A percentile compares a stretch with the other conserved stretches of the same genome.
Evolutionary conservation across 2,797 vertebrate species (phyloP).

Genomic region (Coluber constrictor): DNA sequence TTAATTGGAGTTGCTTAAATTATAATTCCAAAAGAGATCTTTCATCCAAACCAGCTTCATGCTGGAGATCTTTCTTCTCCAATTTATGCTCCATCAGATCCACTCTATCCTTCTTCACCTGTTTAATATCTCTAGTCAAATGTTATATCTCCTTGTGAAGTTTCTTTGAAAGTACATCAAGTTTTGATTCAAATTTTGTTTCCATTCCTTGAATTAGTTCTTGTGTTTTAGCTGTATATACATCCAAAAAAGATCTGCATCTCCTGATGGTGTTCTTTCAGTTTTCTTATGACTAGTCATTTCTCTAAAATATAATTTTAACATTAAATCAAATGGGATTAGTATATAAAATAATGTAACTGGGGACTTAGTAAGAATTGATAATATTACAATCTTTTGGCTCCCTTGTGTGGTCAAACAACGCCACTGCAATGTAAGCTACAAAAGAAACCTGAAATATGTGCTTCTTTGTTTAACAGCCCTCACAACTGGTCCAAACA

Average conservation of each 20-base stretch:
- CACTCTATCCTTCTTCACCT: background rate
- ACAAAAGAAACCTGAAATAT: background rate
- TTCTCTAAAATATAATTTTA: background rate
- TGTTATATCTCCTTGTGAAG: background rate
- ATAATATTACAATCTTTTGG: background rate
- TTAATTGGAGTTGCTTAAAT: background rate
- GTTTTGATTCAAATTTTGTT: background rate
- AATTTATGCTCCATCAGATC: background rate
- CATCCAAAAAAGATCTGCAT: background rate
- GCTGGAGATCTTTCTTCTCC: background rate
- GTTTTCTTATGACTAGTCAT: background rate
- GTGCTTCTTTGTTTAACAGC: background rate
- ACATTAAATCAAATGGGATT: background rate
- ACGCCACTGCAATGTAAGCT: background rate
- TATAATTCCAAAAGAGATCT: background rate
- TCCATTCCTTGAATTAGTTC: background rate
- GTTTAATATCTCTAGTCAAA: background rate
- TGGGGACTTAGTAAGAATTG: background rate
- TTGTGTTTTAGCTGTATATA: background rate
- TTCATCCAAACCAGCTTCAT: background rate
- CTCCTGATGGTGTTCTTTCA: background rate
- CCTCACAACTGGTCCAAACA: background rate
- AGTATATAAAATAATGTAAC: background rate
- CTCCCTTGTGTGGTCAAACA: background rate
- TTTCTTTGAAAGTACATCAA: background rate